Evolutionary conservation across 2,888 invertebrate genomes (phyloP).

Genomic region (Galerucella nymphaeae): DNA sequence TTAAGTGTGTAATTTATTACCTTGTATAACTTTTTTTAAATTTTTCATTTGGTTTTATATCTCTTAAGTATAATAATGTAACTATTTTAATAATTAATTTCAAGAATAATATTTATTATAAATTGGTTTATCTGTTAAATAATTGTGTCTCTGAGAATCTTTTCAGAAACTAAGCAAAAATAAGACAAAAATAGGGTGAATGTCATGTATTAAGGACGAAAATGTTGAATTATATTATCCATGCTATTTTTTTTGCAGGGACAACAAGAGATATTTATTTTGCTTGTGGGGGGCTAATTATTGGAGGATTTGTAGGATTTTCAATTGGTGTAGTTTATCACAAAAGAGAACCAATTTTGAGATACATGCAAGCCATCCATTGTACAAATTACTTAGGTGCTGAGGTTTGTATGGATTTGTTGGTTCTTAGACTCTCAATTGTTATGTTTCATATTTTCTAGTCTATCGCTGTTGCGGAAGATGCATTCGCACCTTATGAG

Average conservation of each 20-base stretch:
- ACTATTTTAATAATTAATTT: too few species aligned
- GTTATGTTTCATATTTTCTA: constrained; percentile 53
- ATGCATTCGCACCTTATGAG: constrained; percentile 67
- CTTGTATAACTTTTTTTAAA: too few species aligned
- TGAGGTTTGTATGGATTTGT: constrained; percentile 59
- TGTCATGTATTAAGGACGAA: too few species aligned
- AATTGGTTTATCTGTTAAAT: too few species aligned
- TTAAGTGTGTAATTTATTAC: too few species aligned
- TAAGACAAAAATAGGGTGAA: too few species aligned
- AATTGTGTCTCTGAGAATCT: too few species aligned
- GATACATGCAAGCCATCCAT: constrained; percentile 66
- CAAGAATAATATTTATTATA: too few species aligned
- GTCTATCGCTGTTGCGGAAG: constrained; percentile 69
- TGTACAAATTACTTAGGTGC: constrained; percentile 65
- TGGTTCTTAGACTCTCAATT: background rate
- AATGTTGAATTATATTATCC: too few species aligned
- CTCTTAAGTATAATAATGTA: too few species aligned
- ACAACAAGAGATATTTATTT: constrained; percentile 64
- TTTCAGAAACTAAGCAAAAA: too few species aligned
- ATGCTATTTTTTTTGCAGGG: constrained; percentile 55
- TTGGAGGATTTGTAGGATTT: constrained; percentile 65
- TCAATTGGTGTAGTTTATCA: constrained; percentile 61
- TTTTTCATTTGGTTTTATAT: too few species aligned
- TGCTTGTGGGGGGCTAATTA: constrained; percentile 63
- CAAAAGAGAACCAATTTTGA: constrained; percentile 56